Evolutionary conservation across 2,797 vertebrate genomes (phyloP), one percentile per base, ranked within the genome.

Genomic region (Ctenosaura bakeri): DNA sequence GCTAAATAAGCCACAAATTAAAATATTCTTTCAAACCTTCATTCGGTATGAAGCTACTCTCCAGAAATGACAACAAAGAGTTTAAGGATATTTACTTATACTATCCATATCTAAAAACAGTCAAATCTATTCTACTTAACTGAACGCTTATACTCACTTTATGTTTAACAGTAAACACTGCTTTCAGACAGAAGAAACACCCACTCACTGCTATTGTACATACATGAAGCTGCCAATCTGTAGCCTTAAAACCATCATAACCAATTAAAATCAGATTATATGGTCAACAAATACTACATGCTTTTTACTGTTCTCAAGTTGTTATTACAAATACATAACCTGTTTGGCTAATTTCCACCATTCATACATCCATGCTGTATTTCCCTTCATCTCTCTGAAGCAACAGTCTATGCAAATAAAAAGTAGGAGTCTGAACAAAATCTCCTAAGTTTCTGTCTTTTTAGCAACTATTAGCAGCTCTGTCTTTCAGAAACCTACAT

Each of bases 21-120:
- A 95, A 95, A 95, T 90, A 92, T 91, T 87, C 35, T 94, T 92
- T 90, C 85, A 92, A 71, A 42, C 83, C 7, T 92, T 85, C 87
- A 90, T 54, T 46, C 85, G 4, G 89, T n/a, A 91, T 84, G n/a
- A 46, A 79, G 50, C 88, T 35, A 91, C 90, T 90, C 46, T 88
- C 88, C 78, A 93, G 84, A 95, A 94, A 92, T 82, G 74, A 90
- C 90, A 90, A 32, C 52, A 89, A 94, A 92, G 85, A 93, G 77
- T 64, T 62, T 79, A 87, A 94, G 0, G 8, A 86, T 86, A 46
- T 78, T 46, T 50, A 38, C 88, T 93, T 91, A 81, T 66, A 87
- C 26, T 24, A 18, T 38, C 59, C 46, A 74, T 42, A 71, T 56
- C 89, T 69, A 85, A 89, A 86, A 64, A 29, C 7, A 81, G 56